Evolutionary conservation across 53 echinoderm and acorn worm genomes (phyloP).

Genomic region (Holothuria scabra): DNA sequence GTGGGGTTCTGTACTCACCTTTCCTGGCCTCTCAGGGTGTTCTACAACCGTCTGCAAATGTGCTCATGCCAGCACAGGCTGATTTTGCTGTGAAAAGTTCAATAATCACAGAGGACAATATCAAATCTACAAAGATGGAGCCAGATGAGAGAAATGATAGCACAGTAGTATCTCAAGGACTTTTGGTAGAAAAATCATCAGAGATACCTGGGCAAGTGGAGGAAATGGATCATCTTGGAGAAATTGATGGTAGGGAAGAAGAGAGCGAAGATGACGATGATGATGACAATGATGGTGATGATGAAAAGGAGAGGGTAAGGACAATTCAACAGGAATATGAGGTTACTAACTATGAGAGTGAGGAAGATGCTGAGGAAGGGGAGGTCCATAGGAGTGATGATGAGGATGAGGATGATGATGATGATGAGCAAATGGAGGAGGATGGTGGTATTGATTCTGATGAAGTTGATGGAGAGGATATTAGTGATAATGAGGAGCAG

Average conservation of each 20-base stretch:
- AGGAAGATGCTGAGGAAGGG: background rate
- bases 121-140: constrained; percentile 9
- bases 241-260: background rate
- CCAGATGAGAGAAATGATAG: background rate
- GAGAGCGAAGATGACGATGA: constrained; percentile 2
- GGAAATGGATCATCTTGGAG: background rate
- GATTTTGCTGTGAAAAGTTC: background rate
- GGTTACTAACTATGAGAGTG: background rate
- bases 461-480: constrained; percentile 42
- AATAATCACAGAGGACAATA: background rate
- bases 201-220: constrained; percentile 9
- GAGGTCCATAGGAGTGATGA: background rate
- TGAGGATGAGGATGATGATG: constrained; percentile 50
- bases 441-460: constrained; percentile 36
- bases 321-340: constrained; percentile 30
- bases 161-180: background rate
- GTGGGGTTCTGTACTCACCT: constrained; percentile 88
- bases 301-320: background rate
- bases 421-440: constrained; percentile 1
- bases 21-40: constrained; percentile 78
- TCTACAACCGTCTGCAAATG: constrained; percentile 37
- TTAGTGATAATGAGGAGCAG: constrained; percentile 28
- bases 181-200: background rate
- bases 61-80: background rate
- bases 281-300: background rate